Evolutionary conservation across 2,113 vertebrate genomes (phyloP).

Genomic region (Ictalurus punctatus): DNA sequence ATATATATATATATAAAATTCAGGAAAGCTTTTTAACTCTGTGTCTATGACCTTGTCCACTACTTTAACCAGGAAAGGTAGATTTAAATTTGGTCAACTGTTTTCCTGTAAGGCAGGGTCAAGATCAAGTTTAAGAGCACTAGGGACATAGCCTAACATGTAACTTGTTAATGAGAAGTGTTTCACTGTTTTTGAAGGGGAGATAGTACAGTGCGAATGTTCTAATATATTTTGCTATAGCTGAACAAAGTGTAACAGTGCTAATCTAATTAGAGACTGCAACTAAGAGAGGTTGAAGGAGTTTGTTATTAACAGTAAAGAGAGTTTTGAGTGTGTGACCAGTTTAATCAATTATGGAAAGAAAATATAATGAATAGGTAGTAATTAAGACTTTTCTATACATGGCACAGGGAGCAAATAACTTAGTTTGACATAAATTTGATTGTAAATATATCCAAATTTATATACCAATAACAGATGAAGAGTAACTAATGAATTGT

Average conservation of each 20-base stretch:
- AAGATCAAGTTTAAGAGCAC: too few species aligned
- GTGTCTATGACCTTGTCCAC: too few species aligned
- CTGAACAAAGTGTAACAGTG: not conserved
- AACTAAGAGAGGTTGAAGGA: not conserved
- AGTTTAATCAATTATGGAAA: not conserved
- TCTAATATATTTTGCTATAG: not conserved
- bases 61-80: too few species aligned
- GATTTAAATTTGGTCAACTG: too few species aligned
- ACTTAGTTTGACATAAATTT: not conserved
- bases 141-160: not conserved
- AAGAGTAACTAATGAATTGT: not conserved
- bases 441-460: not conserved
- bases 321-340: not conserved
- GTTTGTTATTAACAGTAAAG: not conserved
- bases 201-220: not conserved
- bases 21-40: too few species aligned
- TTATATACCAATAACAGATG: not conserved
- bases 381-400: too few species aligned
- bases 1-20: too few species aligned
- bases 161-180: too few species aligned
- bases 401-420: not conserved
- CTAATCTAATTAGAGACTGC: not conserved
- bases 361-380: not conserved
- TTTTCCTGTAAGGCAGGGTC: too few species aligned
- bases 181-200: not conserved